Evolutionary conservation across 2,113 vertebrate species (phyloP), one percentile per base, ranked within the genome.

Genomic region (Malaclemys terrapin): DNA sequence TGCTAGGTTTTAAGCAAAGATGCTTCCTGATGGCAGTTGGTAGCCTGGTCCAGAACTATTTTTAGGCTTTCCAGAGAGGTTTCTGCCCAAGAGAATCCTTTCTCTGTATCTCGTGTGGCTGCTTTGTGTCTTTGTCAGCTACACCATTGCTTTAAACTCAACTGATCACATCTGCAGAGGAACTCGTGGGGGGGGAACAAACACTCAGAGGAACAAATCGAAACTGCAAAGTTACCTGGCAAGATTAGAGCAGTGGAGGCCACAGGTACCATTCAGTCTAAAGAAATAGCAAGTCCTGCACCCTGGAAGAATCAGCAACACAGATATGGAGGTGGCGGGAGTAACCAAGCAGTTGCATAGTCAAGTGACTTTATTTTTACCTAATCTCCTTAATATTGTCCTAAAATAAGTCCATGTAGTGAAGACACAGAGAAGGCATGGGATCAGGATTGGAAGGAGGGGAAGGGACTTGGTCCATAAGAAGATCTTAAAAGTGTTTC

Each of bases 81-180:
- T 95, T 87, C 78, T 49, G 80, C 84, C 93, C 90, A 75, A 93
- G 90, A 89, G 76, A 54, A 85, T 75, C 76, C 84, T 96, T 91
- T 92, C 47, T 76, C 47, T 13, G 87, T 78, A 79, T 42, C 89
- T 87, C 84, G 95, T 38, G 93, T 0, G 91, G 80, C 93, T 83
- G 89, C 80, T 86, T 53, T 56, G 5, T 54, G n/a, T 59, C 85
- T 45, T 2, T 0, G 2, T 22, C 82, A 24, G 95, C 1, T 27
- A 82, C 85, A 59, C 53, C 0, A 5, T 5, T 53, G 79, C 8
- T 42, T 49, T 3, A 59, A 20, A 1, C 10, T 65, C 2, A 3
- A 22, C 42, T 62, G 93, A 87, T 25, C 69, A 29, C 9, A 0
- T 4, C 25, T 87, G 80, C 87, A 76, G 56, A 29, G 88, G 35